Evolutionary conservation across 2,888 invertebrate genomes (phyloP).

Genomic region (Steinernema hermaphroditum): DNA sequence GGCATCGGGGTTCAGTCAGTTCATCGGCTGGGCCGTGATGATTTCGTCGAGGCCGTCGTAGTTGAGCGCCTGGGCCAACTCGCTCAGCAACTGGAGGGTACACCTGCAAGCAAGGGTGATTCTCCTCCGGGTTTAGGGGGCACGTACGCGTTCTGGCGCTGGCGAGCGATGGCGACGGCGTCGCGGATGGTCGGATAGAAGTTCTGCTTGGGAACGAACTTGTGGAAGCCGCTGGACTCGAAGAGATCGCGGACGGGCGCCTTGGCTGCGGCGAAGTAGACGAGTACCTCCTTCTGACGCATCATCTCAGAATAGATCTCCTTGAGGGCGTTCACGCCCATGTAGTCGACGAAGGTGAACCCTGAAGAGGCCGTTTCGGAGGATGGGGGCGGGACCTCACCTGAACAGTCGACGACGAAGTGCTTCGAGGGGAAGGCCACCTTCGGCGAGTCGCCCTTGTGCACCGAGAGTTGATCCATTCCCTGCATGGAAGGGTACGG

Average conservation of each 20-base stretch:
- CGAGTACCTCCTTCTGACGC: constrained; percentile 46
- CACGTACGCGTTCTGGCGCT: constrained; percentile 34
- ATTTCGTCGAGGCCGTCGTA: constrained; percentile 16
- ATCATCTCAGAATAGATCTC: constrained; percentile 47
- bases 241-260: constrained; percentile 62
- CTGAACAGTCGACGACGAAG: constrained; percentile 62
- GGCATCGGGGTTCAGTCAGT: background rate
- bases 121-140: too few relatives aligned
- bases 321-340: constrained; percentile 61
- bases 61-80: constrained; percentile 27
- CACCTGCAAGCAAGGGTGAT: background rate
- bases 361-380: constrained; percentile 64
- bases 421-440: constrained; percentile 35
- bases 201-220: constrained; percentile 56
- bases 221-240: constrained; percentile 56
- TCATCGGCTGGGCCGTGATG: constrained; percentile 13
- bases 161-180: constrained; percentile 55
- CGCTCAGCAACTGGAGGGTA: constrained; percentile 31
- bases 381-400: constrained; percentile 33
- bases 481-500: background rate
- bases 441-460: background rate
- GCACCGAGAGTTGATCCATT: constrained; percentile 7
- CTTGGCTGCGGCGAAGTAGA: constrained; percentile 65
- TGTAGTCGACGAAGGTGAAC: constrained; percentile 64
- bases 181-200: constrained; percentile 64